Conservation (phyloP, 2,113 vertebrate species). For the Cettia cetti region DNA sequence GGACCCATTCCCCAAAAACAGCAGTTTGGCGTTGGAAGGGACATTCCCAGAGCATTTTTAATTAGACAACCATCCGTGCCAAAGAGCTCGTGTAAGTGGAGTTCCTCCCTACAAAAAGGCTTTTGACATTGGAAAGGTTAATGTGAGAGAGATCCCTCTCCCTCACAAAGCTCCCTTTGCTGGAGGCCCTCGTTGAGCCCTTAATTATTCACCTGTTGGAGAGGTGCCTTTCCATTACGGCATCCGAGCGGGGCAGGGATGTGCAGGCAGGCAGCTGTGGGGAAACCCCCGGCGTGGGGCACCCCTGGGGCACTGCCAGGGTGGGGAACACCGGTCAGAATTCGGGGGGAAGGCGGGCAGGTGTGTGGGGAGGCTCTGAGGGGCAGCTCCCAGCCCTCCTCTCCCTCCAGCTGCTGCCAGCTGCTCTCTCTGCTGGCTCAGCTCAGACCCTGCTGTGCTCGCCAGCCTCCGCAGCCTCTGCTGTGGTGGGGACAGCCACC, state of each 20-base stretch:
- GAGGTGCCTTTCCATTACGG: conserved; percentile 27
- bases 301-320: not conserved
- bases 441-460: not conserved
- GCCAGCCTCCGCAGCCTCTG: not conserved
- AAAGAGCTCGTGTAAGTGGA: not conserved
- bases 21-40: not conserved
- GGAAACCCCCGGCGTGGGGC: fast-evolving
- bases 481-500: not conserved
- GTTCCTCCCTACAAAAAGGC: conserved; percentile 22
- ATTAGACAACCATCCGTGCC: not conserved
- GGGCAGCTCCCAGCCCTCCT: not conserved
- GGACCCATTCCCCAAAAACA: not conserved
- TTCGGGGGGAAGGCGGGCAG: not conserved
- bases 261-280: not conserved
- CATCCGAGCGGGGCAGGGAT: not conserved
- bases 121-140: conserved; percentile 66
- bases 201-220: conserved; percentile 66
- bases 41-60: not conserved
- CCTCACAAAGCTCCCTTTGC: conserved; percentile 53
- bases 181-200: conserved; percentile 4
- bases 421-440: not conserved
- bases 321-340: not conserved
- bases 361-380: not conserved
- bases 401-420: not conserved
- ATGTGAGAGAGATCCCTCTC: conserved; percentile 13